These are phyloP conservation scores for Netelia inedita DNA, from an alignment of 2,888 invertebrate genomes.

Conservation along the genomic window DNA sequence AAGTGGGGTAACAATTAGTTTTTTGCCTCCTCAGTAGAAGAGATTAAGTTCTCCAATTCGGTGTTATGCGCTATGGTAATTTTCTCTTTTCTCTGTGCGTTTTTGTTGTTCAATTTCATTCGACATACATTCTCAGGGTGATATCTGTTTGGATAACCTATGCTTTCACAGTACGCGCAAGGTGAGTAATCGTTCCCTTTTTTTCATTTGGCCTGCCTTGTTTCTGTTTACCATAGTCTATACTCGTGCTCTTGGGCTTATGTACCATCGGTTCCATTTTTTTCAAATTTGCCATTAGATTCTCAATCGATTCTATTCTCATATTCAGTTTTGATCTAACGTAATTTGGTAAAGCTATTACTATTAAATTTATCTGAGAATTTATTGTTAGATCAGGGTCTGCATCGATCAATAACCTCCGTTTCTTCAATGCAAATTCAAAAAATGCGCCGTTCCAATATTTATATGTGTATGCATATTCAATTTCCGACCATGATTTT, in stretches of 20 bases:
- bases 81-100: conserved; percentile 39
- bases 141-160: conserved; percentile 55
- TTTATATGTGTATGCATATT: conserved; percentile 69
- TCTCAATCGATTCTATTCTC: conserved; percentile 40
- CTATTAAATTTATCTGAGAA: conserved; percentile 71
- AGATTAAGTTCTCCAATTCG: conserved; percentile 25
- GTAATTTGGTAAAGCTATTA: conserved; percentile 64
- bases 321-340: conserved; percentile 58
- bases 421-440: conserved; percentile 72
- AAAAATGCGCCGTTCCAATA: conserved; percentile 69
- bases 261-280: conserved; percentile 34
- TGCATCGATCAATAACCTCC: conserved; percentile 68
- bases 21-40: conserved; percentile 58
- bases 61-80: conserved; percentile 44
- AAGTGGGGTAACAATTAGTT: conserved; percentile 57
- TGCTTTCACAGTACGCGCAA: conserved; percentile 47
- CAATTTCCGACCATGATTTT: conserved; percentile 70
- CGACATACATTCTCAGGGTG: conserved; percentile 56
- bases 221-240: conserved; percentile 52
- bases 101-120: conserved; percentile 32
- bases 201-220: not conserved
- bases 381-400: conserved; percentile 65
- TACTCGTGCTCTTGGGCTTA: conserved; percentile 32
- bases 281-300: conserved; percentile 60
- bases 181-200: conserved; percentile 47